phyloP scores from a whole-genome alignment of 92 coral and sea anemone genomes.

The Bergia sp. region DNA sequence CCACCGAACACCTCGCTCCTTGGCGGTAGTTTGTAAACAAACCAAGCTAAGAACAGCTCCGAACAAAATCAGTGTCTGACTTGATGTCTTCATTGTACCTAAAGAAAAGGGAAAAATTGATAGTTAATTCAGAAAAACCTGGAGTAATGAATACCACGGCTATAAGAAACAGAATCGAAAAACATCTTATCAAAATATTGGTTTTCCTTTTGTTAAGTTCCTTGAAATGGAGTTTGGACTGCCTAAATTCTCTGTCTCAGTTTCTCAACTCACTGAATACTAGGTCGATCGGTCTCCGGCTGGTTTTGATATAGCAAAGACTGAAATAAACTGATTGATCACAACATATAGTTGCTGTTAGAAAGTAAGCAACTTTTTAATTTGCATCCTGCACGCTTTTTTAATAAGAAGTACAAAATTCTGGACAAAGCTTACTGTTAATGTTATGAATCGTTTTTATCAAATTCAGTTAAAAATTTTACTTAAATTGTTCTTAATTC shows the following conservation, averaged over 20 bases:
- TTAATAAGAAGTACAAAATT: not conserved
- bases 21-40: not conserved
- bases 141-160: not conserved
- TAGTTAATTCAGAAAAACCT: no score
- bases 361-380: not conserved
- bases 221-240: not conserved
- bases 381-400: not conserved
- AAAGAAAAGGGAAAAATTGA: not conserved
- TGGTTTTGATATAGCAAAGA: not conserved
- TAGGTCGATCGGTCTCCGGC: not conserved
- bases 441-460: not conserved
- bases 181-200: no score
- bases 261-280: not conserved
- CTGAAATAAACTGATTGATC: no score
- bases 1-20: constrained; percentile 7
- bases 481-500: no score
- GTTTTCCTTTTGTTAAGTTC: not conserved
- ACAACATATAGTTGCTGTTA: no score
- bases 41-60: not conserved
- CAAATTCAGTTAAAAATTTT: not conserved
- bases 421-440: not conserved
- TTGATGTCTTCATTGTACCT: constrained; percentile 16
- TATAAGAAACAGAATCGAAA: no score
- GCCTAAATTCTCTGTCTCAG: not conserved
- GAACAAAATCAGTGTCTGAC: not conserved